Evolutionary conservation across 1,140 invertebrate species (phyloP), one percentile per base, ranked within the genome.

Genomic region (Eubasilissa regina): DNA sequence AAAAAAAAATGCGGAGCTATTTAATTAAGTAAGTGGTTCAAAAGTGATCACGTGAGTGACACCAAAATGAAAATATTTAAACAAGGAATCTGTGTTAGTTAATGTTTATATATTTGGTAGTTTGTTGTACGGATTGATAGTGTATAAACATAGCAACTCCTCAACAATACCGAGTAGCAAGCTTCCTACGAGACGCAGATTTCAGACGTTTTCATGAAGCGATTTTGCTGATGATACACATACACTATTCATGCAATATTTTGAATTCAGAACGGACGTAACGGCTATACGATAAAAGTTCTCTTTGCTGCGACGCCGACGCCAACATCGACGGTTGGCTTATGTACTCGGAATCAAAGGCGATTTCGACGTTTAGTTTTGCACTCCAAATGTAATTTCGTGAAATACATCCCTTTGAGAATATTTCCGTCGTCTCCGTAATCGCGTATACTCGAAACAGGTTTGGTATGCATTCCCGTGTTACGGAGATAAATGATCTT

Each of bases 271-370:
- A 68, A 68, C 21, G 64, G 64, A 47, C 64, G 25, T 47, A 47
- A 48, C 64, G 44, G 64, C 44, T 47, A 48, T 19, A 6, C 21
- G n/a, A 44, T 47, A 17, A 11, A 68, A 13, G 19, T 64, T 35
- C 19, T 43, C 35, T 64, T 19, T 25, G 17, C 58, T 6, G 58
- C 25, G 19, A 35, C 25, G 25, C 25, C 25, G 25, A 35, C 25
- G 25, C 25, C 25, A 6, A 35, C 25, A 6, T 6, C 25, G 25
- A 35, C 25, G 25, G 25, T 6, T 6, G 25, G 25, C 25, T 35
- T n/a, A 55, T n/a, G 53, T 75, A 60, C 56, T 45, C n/a, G 11
- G 56, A 75, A 75, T 60, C 73, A 75, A 75, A 75, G 73, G 73
- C 48, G 21, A 53, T 17, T 47, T 56, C 73, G 70, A 56, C 56